Conservation (phyloP, 2,113 vertebrate genomes). For the Hydrochoerus hydrochaeris region DNA sequence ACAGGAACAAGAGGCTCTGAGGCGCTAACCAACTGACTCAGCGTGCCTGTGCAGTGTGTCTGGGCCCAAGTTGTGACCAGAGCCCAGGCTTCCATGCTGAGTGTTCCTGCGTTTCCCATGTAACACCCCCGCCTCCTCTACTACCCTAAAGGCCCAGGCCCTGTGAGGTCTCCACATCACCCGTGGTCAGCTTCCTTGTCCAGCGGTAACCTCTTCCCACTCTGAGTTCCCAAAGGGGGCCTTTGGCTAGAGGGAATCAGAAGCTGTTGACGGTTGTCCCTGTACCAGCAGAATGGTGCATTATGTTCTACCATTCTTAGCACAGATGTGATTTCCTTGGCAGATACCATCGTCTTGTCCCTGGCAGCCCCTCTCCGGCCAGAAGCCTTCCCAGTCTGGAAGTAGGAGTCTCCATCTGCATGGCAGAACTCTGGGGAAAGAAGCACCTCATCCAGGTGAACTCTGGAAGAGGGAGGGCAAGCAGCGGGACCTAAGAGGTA, state of each 20-base stretch:
- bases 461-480: background rate
- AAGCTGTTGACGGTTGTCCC: background rate
- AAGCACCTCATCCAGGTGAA: background rate
- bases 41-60: background rate
- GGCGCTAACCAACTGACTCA: background rate
- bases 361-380: background rate
- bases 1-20: background rate
- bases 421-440: background rate
- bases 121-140: background rate
- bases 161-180: too few relatives aligned
- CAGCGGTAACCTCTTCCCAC: too few relatives aligned
- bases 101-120: rapidly evolving
- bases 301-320: background rate
- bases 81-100: background rate
- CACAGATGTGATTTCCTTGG: constrained; percentile 32
- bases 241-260: too few relatives aligned
- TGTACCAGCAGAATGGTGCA: background rate
- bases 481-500: background rate
- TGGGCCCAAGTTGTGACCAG: background rate
- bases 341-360: background rate
- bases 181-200: too few relatives aligned
- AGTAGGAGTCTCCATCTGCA: background rate
- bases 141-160: background rate
- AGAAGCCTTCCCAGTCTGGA: background rate
- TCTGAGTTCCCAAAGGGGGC: background rate